These are phyloP conservation scores for Idris sp. DNA, from an alignment of 1,140 invertebrate species.

Conservation along the genomic window DNA sequence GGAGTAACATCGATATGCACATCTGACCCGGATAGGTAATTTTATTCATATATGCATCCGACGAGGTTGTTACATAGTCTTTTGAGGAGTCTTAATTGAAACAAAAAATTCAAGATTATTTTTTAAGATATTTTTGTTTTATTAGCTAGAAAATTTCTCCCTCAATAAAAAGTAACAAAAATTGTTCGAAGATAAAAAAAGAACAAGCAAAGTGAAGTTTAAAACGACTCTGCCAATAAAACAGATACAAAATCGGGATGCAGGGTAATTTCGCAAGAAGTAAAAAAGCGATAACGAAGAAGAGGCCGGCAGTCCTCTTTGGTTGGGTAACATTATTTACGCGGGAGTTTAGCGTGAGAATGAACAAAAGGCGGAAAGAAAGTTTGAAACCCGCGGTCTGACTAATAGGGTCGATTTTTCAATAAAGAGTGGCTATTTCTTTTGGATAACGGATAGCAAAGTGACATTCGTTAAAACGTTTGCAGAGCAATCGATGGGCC, in stretches of 20 bases:
- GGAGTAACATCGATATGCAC: conserved; percentile 43
- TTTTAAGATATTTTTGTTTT: no score
- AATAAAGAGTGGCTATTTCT: conserved; percentile 41
- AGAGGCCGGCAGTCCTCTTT: conserved; percentile 11
- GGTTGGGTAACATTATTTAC: conserved; percentile 46
- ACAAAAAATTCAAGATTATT: no score
- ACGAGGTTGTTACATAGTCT: conserved; percentile 30
- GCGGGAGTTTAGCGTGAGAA: conserved; percentile 51
- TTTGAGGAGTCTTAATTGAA: no score
- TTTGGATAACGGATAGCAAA: conserved; percentile 38
- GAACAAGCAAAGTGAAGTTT: no score
- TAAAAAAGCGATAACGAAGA: conserved; percentile 11
- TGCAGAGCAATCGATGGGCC: conserved; percentile 33
- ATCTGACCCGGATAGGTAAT: conserved; percentile 49
- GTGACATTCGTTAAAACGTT: conserved; percentile 39
- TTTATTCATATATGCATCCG: conserved; percentile 43
- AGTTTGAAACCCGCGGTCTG: conserved; percentile 35
- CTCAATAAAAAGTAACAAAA: no score
- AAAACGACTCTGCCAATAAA: conserved; percentile 19
- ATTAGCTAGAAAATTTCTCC: no score
- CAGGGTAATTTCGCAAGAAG: conserved; percentile 21
- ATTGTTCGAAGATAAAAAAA: no score
- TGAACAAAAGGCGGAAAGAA: conserved; percentile 50
- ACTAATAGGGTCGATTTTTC: conserved; percentile 56
- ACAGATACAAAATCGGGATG: conserved; percentile 14